Percentiles rank a stretch among this genome's conserved stretches.
These are phyloP conservation scores for Diarsia brunnea DNA, from an alignment of 2,888 invertebrate species.

Conservation along the genomic window DNA sequence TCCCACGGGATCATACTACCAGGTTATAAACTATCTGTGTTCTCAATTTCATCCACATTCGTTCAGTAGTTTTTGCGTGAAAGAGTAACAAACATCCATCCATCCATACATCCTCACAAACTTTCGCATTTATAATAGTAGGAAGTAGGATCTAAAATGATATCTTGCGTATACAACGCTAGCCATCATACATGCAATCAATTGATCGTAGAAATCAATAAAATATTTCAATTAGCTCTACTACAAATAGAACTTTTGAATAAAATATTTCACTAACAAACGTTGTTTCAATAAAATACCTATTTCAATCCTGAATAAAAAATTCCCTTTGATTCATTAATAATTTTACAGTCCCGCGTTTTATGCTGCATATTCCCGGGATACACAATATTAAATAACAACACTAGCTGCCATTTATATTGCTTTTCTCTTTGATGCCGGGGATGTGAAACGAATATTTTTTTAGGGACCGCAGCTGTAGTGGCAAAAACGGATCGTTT, in stretches of 20 bases:
- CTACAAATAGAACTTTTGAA: background rate
- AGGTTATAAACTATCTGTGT: no score
- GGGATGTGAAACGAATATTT: conserved; percentile 9
- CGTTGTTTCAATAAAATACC: conserved; percentile 3
- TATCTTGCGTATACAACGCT: background rate
- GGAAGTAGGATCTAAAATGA: no score
- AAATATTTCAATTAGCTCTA: background rate
- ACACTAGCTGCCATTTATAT: conserved; percentile 34
- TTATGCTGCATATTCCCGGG: conserved; percentile 14
- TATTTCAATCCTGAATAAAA: conserved; percentile 11
- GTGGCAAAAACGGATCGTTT: conserved; percentile 25
- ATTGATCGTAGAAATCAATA: background rate
- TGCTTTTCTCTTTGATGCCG: conserved; percentile 17
- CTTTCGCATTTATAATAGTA: no score
- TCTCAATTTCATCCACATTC: no score
- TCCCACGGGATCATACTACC: no score
- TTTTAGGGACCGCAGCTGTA: conserved; percentile 22
- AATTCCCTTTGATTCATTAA: conserved; percentile 3
- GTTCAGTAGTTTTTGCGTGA: no score
- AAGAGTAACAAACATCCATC: no score
- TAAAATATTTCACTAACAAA: background rate
- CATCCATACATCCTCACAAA: no score
- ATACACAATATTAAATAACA: conserved; percentile 36
- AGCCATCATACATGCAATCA: background rate
- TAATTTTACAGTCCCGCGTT: conserved; percentile 21